Conservation (phyloP, 1,140 invertebrate genomes). For the Sesamia nonagrioides region DNA sequence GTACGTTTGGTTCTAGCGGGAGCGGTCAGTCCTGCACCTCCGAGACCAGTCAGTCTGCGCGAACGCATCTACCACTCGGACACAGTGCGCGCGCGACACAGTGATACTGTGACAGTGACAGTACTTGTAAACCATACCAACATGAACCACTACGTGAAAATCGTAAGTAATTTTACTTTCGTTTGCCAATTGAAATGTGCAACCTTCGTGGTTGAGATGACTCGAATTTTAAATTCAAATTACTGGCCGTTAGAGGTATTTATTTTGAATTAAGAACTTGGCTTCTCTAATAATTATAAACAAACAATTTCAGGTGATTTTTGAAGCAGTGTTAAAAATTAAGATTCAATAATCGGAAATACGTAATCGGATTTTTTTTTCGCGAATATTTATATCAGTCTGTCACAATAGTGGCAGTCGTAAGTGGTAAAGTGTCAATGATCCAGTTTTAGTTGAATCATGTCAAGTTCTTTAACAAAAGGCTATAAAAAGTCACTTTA, state of each 20-base stretch:
- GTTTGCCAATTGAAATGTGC: neutral
- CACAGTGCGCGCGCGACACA: constrained; percentile 56
- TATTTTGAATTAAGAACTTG: constrained; percentile 31
- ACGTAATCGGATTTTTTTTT: neutral
- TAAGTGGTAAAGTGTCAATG: constrained; percentile 41
- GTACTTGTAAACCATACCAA: constrained; percentile 49
- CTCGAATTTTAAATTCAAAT: constrained; percentile 1
- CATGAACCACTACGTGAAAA: constrained; percentile 66
- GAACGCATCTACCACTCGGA: constrained; percentile 60
- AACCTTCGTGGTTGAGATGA: neutral
- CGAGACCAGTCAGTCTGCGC: constrained; percentile 64
- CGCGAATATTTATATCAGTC: constrained; percentile 4
- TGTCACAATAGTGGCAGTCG: constrained; percentile 11
- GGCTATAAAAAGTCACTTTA: constrained; percentile 4
- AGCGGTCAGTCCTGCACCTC: constrained; percentile 64
- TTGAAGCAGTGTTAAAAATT: neutral
- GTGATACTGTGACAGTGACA: constrained; percentile 66
- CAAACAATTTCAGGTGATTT: neutral
- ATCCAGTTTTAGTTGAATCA: constrained; percentile 36
- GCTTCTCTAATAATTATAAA: neutral
- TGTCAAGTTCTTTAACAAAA: constrained; percentile 49
- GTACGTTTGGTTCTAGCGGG: constrained; percentile 74
- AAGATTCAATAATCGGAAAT: constrained; percentile 19
- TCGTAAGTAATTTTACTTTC: constrained; percentile 59
- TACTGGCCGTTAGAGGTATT: constrained; percentile 10